Evolutionary conservation across 1,140 invertebrate species (phyloP), one percentile per base, ranked within the genome.

Genomic region (Trissolcus basalis): DNA sequence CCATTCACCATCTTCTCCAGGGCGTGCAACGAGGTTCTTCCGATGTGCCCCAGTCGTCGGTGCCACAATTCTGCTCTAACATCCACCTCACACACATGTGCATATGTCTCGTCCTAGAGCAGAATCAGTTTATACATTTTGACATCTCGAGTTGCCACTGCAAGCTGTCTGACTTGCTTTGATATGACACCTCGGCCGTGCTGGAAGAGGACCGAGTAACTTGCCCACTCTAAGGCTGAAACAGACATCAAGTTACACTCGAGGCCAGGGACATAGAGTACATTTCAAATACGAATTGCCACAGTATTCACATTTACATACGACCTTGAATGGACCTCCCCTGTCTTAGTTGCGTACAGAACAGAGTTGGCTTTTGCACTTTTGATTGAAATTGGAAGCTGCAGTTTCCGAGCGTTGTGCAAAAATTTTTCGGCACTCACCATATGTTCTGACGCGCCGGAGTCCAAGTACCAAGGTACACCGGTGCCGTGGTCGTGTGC

Each of bases 21-120:
- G 50, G 59, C 75, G 39, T 74, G 75, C 7, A 83, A 27, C 35
- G 41, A 43, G 14, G 65, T 47, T 12, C 64, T 56, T 64, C 65
- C 75, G n/a, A 81, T 4, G 51, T 83, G 71, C 11, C 76, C 79
- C 0, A 83, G 45, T 44, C 65, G 14, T 15, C 53, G 35, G 32
- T 81, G 71, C 74, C 65, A 77, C 3, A 76, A 12, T 50, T 49
- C 41, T 35, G 56, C 9, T 12, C 10, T 39, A 50, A 15, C 50
- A 58, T 14, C 27, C 41, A 45, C 19, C 6, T 27, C 19, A 27
- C 19, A 27, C 1, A 27, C 19, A 6, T 27, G 19, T 27, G 19
- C 19, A 27, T 27, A n/a, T n/a, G n/a, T 27, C 19, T 27, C 19
- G 2, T 27, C 19, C 19, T 27, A 27, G 19, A 6, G 2, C 1